Conservation (phyloP, 2,888 invertebrate genomes). For the Scaptomyza parva region DNA sequence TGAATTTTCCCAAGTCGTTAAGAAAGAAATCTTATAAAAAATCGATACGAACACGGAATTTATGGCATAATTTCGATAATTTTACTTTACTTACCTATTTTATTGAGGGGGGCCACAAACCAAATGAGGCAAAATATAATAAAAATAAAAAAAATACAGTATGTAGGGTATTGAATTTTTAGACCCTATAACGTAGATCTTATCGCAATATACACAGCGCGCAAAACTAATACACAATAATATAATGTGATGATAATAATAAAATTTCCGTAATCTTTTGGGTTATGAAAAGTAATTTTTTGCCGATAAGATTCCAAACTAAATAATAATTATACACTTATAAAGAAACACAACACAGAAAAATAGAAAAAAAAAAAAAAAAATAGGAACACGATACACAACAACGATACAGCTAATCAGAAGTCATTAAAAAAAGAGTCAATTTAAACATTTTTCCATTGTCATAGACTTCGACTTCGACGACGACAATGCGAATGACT, state of each 20-base stretch:
- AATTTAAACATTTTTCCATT: slow-evolving; percentile 49
- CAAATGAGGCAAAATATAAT: slow-evolving; percentile 16
- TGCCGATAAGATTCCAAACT: slow-evolving; percentile 68
- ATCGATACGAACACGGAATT: slow-evolving; percentile 50
- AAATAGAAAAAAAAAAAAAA: too few species aligned
- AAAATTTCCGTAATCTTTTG: slow-evolving; percentile 67
- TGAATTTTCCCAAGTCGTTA: too few species aligned
- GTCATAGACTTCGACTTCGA: slow-evolving; percentile 31
- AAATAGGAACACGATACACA: slow-evolving; percentile 27
- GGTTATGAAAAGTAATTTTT: slow-evolving; percentile 51
- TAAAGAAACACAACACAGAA: too few species aligned
- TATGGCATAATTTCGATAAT: slow-evolving; percentile 74
- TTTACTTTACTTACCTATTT: slow-evolving; percentile 60
- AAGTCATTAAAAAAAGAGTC: slow-evolving; percentile 40
- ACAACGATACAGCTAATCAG: slow-evolving; percentile 61
- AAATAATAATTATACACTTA: slow-evolving; percentile 7
- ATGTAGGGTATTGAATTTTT: too few species aligned
- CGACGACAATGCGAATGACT: slow-evolving; percentile 50
- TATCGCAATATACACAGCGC: slow-evolving; percentile 57
- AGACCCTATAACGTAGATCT: slow-evolving; percentile 58
- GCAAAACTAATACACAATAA: slow-evolving; percentile 71
- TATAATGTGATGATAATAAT: slow-evolving; percentile 67
- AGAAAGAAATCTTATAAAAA: slow-evolving; percentile 31
- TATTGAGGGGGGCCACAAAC: slow-evolving; percentile 50
- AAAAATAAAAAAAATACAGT: slow-evolving; percentile 6